phyloP scores from a whole-genome alignment of 1,140 invertebrate species.

The Drosophila saltans region DNA sequence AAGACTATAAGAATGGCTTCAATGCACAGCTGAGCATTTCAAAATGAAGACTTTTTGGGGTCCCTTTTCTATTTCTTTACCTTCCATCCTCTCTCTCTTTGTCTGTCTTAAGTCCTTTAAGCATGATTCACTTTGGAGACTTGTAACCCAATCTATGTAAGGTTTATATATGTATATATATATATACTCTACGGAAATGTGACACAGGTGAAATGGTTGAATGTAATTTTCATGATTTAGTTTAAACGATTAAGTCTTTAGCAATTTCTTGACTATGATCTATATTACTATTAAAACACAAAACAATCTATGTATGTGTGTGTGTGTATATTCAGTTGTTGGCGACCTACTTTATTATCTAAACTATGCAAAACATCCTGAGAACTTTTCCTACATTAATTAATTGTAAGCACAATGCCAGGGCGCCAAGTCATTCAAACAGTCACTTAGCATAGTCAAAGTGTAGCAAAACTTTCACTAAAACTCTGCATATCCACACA shows the following conservation, averaged over 20 bases:
- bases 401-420: constrained; percentile 49
- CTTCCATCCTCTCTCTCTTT: not conserved
- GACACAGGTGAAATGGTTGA: constrained; percentile 34
- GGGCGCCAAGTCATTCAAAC: constrained; percentile 64
- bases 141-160: constrained; percentile 1
- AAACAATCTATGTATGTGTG: not conserved
- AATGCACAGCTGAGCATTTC: constrained; percentile 51
- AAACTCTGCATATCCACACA: constrained; percentile 33
- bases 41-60: constrained; percentile 21
- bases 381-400: constrained; percentile 39
- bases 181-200: not conserved
- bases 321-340: constrained; percentile 1
- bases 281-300: constrained; percentile 14
- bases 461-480: constrained; percentile 56
- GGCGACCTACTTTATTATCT: constrained; percentile 52
- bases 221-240: constrained; percentile 53
- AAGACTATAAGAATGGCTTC: constrained; percentile 5
- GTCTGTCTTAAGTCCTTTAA: constrained; percentile 50
- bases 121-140: constrained; percentile 14
- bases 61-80: not conserved
- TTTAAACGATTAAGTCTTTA: constrained; percentile 51
- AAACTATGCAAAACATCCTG: constrained; percentile 58
- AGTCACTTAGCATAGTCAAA: constrained; percentile 70
- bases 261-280: constrained; percentile 54
- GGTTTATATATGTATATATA: not conserved